Conservation (phyloP, 2,797 vertebrate genomes). For the Acropternis orthonyx region DNA sequence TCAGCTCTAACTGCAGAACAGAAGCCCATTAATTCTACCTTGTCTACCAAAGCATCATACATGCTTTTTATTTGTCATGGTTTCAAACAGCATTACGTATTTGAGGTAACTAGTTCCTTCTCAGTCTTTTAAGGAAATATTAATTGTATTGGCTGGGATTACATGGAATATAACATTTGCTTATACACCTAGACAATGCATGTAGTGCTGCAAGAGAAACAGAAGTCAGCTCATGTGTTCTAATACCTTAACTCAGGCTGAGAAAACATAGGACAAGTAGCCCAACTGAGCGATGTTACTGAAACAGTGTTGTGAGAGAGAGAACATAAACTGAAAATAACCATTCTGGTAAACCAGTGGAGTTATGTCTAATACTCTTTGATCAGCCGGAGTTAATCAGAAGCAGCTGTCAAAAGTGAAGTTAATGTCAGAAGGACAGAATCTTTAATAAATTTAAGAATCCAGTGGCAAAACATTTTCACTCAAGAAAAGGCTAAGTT, state of each 20-base stretch:
- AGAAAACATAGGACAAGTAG: neutral
- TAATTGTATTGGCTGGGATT: neutral
- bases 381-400: neutral
- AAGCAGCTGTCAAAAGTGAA: neutral
- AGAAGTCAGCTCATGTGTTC: rapidly evolving
- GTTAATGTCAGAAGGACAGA: neutral
- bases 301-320: neutral
- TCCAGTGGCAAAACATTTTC: neutral
- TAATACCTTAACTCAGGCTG: neutral
- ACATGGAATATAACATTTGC: neutral
- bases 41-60: neutral
- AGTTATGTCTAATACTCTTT: neutral
- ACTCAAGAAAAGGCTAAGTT: neutral
- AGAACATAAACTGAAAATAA: neutral
- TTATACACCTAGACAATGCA: neutral
- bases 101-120: neutral
- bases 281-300: neutral
- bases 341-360: neutral
- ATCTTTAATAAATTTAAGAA: neutral
- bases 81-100: neutral
- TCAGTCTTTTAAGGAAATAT: neutral
- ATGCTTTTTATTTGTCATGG: neutral
- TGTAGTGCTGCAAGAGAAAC: neutral
- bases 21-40: neutral
- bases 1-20: neutral